Percentiles rank a stretch among this genome's conserved stretches.
phyloP scores from a whole-genome alignment of 2,797 vertebrate genomes.

The Crenichthys baileyi region DNA sequence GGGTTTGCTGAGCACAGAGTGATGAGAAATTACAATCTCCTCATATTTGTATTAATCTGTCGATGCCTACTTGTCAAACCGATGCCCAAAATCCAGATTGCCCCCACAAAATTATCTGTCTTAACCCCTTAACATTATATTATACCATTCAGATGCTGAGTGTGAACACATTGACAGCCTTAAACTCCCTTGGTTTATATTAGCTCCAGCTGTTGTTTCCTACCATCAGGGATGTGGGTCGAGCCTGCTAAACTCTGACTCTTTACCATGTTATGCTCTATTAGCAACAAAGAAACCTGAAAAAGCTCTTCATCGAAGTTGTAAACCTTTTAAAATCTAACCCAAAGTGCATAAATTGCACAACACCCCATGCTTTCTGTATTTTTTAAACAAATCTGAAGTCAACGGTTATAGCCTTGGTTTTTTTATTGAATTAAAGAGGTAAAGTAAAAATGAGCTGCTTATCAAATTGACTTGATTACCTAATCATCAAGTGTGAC shows the following conservation, averaged over 20 bases:
- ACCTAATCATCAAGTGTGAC: background rate
- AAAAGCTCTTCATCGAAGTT: background rate
- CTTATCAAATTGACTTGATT: background rate
- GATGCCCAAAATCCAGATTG: slow-evolving; percentile 42
- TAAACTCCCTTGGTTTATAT: slow-evolving; percentile 13
- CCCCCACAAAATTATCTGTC: slow-evolving; percentile 15
- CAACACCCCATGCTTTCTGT: background rate
- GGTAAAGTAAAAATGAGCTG: too few species aligned
- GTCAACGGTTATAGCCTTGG: background rate
- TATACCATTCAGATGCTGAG: slow-evolving; percentile 27
- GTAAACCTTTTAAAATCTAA: background rate
- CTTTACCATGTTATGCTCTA: background rate
- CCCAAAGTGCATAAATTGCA: background rate
- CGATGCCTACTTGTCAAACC: slow-evolving; percentile 67
- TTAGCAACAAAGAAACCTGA: background rate
- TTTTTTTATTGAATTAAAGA: background rate
- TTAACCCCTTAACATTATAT: slow-evolving; percentile 8
- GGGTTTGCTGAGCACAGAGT: slow-evolving; percentile 55
- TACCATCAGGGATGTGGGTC: slow-evolving; percentile 15
- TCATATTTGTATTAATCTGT: slow-evolving; percentile 72
- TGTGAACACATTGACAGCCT: slow-evolving; percentile 22
- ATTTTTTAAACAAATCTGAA: background rate
- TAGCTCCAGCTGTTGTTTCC: slow-evolving; percentile 47
- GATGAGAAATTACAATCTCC: slow-evolving; percentile 68
- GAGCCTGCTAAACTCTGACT: background rate